Conservation (phyloP, 2,888 invertebrate species). For the Argyresthia albistria region DNA sequence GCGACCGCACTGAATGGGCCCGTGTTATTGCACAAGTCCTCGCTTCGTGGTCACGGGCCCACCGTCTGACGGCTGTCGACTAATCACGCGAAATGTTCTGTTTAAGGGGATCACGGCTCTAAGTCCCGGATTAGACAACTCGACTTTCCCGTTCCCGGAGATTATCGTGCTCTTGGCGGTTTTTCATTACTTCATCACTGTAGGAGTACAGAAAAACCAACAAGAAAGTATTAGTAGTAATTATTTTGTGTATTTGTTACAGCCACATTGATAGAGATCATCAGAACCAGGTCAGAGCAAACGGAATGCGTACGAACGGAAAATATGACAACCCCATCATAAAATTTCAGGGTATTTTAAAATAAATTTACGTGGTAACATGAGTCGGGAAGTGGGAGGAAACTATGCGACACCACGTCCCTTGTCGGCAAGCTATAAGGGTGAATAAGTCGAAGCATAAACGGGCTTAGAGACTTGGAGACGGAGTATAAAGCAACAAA, state of each 20-base stretch:
- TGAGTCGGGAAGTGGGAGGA: conserved; percentile 61
- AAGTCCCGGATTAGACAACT: conserved; percentile 5
- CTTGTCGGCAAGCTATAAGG: conserved; percentile 63
- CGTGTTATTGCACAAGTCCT: conserved; percentile 2
- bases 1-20: conserved; percentile 4
- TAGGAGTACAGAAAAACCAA: no score
- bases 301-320: background rate
- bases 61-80: conserved; percentile 15
- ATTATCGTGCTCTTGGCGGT: background rate
- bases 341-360: conserved; percentile 15
- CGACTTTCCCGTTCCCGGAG: background rate
- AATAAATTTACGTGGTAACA: conserved; percentile 64
- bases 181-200: conserved; percentile 1
- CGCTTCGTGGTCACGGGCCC: background rate
- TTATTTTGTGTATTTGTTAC: no score
- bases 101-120: conserved; percentile 14
- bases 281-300: no score
- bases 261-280: no score
- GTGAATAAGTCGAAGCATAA: conserved; percentile 41
- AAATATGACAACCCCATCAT: background rate
- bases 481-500: conserved; percentile 70
- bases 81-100: conserved; percentile 28
- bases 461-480: conserved; percentile 44
- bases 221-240: no score
- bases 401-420: conserved; percentile 57